These are phyloP conservation scores for Branchellion lobata DNA, from an alignment of 2,888 invertebrate species.

Conservation along the genomic window DNA sequence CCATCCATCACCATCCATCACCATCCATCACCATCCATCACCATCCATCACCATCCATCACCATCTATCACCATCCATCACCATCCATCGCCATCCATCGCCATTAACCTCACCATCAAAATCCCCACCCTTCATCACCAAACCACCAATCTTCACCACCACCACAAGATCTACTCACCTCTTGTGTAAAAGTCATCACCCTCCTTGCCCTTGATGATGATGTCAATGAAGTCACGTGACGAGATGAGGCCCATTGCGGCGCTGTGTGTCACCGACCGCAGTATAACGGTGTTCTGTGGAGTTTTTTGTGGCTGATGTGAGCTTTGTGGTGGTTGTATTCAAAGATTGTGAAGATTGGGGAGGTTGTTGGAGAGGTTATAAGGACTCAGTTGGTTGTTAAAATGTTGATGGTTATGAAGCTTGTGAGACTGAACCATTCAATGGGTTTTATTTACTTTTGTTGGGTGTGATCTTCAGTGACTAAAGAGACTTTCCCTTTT, in stretches of 20 bases:
- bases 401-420: too few species aligned
- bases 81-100: not conserved
- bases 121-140: conserved; percentile 20
- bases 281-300: conserved; percentile 69
- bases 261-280: conserved; percentile 86
- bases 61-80: too few species aligned
- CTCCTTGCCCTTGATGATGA: conserved; percentile 49
- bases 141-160: too few species aligned
- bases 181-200: conserved; percentile 50
- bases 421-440: too few species aligned
- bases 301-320: not conserved
- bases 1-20: too few species aligned
- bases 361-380: not conserved
- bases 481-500: too few species aligned
- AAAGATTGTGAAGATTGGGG: not conserved
- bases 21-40: too few species aligned
- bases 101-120: conserved; percentile 34
- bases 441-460: too few species aligned
- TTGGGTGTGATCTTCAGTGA: too few species aligned
- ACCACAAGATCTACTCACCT: too few species aligned
- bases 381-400: not conserved
- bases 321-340: not conserved
- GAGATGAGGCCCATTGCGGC: conserved; percentile 52
- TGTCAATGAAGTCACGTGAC: conserved; percentile 52
- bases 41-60: not conserved